Base-by-base conservation (phyloP, 2,113 vertebrate genomes). In the Lota lota region DNA sequence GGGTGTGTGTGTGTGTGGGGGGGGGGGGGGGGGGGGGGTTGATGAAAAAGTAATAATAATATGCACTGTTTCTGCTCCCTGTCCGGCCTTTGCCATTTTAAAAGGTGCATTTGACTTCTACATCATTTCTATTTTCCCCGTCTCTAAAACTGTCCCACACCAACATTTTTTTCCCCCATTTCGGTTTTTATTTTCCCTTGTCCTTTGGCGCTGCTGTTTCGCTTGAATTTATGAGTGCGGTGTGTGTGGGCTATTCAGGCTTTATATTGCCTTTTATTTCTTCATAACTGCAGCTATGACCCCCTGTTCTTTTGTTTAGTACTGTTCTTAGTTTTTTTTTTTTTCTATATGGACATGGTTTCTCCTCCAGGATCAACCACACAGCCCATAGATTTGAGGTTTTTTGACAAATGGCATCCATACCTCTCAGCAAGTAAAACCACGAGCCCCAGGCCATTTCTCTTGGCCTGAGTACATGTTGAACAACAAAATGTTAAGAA, bases 221-320 rank as follows among this genome's bases (percentile, higher is more conserved):
- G 71, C 66, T 67, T 67, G 57, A 47, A 62, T 80, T 85, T 76
- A 82, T 77, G 69, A 78, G 77, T 64, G 76, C 51, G 64, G 67
- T 77, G 67, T 88, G 78, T 85, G 79, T 56, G 36, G 36, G 33
- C 78, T 66, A 47, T 4, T 12, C 62, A 1, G 18, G 64, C 21
- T 78, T 40, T 79, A 82, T 81, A 87, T 84, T 84, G 79, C 77
- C 68, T 79, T 76, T 79, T 74, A 61, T 81, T 85, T 64, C 61
- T 69, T 84, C 75, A 82, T 86, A 81, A 80, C 79, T 71, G 70
- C 69, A 68, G 77, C 65, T 78, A 22, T 79, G 79, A 85, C 77
- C 77, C 73, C 71, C 73, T 70, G 62, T 74, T 24, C 24, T 4
- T 40, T 40, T 40, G 36, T 11, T 40, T 6, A 11, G 36, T 40